A percentile compares a stretch with the other conserved stretches of the same genome.
Conservation (phyloP, 2,888 invertebrate species). For the Polyploca ridens region DNA sequence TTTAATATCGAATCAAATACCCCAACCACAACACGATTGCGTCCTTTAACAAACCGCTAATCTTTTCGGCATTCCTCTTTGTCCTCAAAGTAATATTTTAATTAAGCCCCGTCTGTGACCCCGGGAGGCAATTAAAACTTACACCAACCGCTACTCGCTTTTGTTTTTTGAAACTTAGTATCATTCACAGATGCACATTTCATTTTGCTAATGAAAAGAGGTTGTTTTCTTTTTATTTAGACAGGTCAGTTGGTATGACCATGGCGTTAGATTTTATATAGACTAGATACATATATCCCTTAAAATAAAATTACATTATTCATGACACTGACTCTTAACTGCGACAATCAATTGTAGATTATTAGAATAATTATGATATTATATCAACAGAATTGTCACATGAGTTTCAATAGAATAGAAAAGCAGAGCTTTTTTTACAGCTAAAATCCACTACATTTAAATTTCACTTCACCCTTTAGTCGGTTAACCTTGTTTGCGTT, state of each 20-base stretch:
- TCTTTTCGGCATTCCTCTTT: constrained; percentile 66
- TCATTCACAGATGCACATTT: constrained; percentile 58
- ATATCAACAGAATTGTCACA: too few species aligned
- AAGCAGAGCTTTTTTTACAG: too few species aligned
- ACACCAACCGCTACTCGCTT: constrained; percentile 52
- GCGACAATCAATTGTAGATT: too few species aligned
- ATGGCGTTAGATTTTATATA: too few species aligned
- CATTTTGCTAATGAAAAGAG: not conserved
- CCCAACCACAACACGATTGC: constrained; percentile 18
- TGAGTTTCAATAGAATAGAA: too few species aligned
- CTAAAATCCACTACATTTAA: too few species aligned
- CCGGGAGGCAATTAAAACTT: constrained; percentile 72
- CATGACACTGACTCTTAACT: too few species aligned
- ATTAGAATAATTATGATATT: too few species aligned
- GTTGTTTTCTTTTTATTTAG: not conserved
- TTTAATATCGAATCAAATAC: constrained; percentile 25
- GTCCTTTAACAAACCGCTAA: constrained; percentile 51
- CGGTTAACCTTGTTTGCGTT: too few species aligned
- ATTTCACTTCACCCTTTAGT: too few species aligned
- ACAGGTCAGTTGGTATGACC: not conserved
- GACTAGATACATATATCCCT: too few species aligned
- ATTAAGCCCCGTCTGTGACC: constrained; percentile 58
- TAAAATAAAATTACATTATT: too few species aligned
- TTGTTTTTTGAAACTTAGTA: constrained; percentile 70
- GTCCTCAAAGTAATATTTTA: constrained; percentile 73